Conservation (phyloP, 2,797 vertebrate genomes). For the Rhinophrynus dorsalis region DNA sequence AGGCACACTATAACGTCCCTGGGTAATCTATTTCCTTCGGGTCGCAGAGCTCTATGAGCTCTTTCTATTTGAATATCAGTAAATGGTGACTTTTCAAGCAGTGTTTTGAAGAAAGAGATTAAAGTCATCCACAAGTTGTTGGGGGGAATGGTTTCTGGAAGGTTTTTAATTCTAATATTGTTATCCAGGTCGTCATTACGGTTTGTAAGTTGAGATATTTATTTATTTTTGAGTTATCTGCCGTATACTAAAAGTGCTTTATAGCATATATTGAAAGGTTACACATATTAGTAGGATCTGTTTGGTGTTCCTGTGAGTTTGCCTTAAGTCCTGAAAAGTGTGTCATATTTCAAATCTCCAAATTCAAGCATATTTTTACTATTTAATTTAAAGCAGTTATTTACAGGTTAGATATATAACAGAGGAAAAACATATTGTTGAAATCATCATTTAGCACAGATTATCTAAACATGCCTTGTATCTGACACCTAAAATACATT, state of each 20-base stretch:
- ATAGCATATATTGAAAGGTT: not conserved
- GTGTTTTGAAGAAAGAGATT: too few relatives aligned
- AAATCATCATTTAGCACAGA: not conserved
- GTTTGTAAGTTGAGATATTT: too few relatives aligned
- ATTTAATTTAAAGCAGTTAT: constrained; percentile 12
- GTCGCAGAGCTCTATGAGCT: too few relatives aligned
- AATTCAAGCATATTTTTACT: constrained; percentile 33
- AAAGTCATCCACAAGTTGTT: too few relatives aligned
- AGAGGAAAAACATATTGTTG: not conserved
- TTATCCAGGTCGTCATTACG: too few relatives aligned
- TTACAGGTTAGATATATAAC: constrained; percentile 19
- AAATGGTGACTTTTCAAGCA: too few relatives aligned
- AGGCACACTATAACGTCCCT: too few relatives aligned
- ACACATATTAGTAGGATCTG: not conserved
- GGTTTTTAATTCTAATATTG: too few relatives aligned
- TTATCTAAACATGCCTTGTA: not conserved
- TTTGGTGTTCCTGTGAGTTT: not conserved
- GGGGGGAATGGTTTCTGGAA: too few relatives aligned
- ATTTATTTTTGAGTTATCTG: constrained; percentile 29
- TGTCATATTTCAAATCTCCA: constrained; percentile 19
- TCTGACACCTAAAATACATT: not conserved
- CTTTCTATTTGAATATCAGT: too few relatives aligned
- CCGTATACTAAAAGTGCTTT: not conserved
- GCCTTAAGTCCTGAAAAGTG: constrained; percentile 13
- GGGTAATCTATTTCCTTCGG: too few relatives aligned